These are phyloP conservation scores for Mimachlamys varia DNA, from an alignment of 2,888 invertebrate genomes.

Conservation along the genomic window DNA sequence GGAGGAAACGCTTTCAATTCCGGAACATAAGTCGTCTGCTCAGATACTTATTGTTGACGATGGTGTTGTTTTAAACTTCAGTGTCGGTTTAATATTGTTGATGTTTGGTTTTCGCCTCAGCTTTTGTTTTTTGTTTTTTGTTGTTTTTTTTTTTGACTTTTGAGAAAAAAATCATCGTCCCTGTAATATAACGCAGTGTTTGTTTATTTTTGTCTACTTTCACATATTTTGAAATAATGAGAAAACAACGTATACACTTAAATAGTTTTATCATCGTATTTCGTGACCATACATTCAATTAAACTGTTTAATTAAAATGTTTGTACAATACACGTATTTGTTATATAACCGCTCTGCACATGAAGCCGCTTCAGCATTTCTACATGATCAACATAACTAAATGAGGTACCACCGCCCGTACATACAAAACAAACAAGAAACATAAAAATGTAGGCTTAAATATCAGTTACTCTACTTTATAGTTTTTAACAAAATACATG, in stretches of 20 bases:
- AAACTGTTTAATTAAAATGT: background rate
- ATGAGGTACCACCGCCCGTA: background rate
- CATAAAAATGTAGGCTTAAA: background rate
- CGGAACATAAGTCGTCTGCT: no score
- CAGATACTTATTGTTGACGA: no score
- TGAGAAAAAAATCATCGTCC: no score
- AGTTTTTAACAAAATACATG: constrained; percentile 8
- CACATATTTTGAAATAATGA: background rate
- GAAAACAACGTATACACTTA: background rate
- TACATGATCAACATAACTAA: background rate
- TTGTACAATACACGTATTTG: background rate
- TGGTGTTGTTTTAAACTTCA: no score
- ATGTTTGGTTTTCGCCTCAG: no score
- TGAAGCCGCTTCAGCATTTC: background rate
- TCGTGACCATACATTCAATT: background rate
- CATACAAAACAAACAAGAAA: constrained; percentile 4
- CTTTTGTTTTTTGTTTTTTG: no score
- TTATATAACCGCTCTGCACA: background rate
- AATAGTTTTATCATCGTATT: constrained; percentile 21
- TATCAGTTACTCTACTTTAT: background rate
- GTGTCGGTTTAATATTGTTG: no score
- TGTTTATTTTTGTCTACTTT: no score
- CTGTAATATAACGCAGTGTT: no score
- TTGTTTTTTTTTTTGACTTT: no score
- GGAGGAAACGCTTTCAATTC: no score